phyloP scores from a whole-genome alignment of 2,113 vertebrate genomes.

The Agelaius phoeniceus region DNA sequence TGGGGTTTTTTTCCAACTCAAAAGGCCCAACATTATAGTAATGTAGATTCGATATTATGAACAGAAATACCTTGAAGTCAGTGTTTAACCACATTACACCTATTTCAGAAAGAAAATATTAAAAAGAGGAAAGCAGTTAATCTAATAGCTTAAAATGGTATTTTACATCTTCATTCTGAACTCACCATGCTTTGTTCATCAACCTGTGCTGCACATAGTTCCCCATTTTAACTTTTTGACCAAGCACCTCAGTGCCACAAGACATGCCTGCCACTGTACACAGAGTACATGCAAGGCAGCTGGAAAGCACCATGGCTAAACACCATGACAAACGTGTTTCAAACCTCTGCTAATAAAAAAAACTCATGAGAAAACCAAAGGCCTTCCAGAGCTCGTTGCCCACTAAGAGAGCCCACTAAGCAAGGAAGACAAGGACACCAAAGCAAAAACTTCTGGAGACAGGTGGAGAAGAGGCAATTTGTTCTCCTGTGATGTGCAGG shows the following conservation, averaged over 20 bases:
- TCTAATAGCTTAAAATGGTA: neutral
- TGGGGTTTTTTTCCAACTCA: neutral
- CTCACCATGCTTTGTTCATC: fast-evolving
- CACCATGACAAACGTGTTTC: neutral
- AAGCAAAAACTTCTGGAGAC: neutral
- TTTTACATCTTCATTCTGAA: neutral
- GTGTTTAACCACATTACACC: neutral
- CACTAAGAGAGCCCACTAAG: neutral
- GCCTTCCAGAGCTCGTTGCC: neutral
- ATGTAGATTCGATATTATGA: neutral
- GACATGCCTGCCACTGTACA: neutral
- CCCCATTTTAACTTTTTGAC: neutral
- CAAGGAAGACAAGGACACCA: neutral
- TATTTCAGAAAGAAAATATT: neutral
- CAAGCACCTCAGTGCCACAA: neutral
- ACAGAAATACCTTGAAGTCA: neutral
- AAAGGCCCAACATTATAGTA: neutral
- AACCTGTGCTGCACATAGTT: neutral
- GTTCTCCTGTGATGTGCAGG: neutral
- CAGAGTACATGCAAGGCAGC: neutral
- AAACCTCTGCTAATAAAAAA: neutral
- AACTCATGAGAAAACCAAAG: neutral
- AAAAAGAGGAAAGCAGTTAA: neutral
- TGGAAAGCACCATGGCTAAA: conserved; percentile 7
- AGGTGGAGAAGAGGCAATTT: neutral